A percentile compares a stretch with the other conserved stretches of the same genome.
These are phyloP conservation scores for Gerosis bhagava DNA, from an alignment of 2,888 invertebrate species.

Conservation along the genomic window DNA sequence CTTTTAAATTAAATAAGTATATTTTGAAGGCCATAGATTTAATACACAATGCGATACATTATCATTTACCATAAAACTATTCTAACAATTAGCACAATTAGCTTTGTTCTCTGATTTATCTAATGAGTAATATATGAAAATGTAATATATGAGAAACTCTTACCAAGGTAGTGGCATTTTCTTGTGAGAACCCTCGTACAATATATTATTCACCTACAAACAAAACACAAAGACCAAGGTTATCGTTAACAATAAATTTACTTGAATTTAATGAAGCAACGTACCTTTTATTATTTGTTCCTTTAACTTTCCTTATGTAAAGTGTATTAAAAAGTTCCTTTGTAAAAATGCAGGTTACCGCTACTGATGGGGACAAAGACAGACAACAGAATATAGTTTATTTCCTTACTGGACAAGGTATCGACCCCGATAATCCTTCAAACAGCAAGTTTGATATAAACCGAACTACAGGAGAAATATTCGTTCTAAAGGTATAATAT, in stretches of 20 bases:
- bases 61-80: too few species aligned
- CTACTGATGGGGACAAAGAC: conserved; percentile 97
- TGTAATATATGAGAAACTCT: conserved; percentile 1
- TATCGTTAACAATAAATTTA: not conserved
- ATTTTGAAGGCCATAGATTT: too few species aligned
- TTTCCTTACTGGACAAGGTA: conserved; percentile 97
- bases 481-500: conserved; percentile 96
- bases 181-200: not conserved
- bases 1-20: too few species aligned
- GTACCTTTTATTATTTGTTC: too few species aligned
- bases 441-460: conserved; percentile 98
- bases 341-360: conserved; percentile 88
- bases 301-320: too few species aligned
- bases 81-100: too few species aligned
- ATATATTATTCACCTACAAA: conserved; percentile 9
- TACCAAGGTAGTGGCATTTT: not conserved
- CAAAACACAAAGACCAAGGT: conserved; percentile 42
- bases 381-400: conserved; percentile 97
- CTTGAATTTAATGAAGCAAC: too few species aligned
- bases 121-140: too few species aligned
- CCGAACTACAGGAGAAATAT: conserved; percentile 97
- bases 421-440: conserved; percentile 96
- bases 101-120: too few species aligned
- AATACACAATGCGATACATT: too few species aligned
- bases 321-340: too few species aligned